These are phyloP conservation scores for Asteroscopus sphinx DNA, from an alignment of 2,888 invertebrate genomes.

Conservation along the genomic window DNA sequence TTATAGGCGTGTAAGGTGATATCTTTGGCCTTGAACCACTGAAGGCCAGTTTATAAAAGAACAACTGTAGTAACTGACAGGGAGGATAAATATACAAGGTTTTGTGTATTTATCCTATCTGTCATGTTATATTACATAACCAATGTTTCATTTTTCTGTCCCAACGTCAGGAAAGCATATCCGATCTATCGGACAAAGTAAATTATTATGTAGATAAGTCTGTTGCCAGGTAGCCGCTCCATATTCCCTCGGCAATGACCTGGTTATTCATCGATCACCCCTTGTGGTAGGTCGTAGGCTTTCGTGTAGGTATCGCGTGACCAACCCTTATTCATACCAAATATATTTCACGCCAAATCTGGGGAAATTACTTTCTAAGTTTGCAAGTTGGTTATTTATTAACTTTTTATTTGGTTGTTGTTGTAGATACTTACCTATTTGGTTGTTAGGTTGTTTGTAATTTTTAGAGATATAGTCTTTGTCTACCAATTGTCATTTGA, in stretches of 20 bases:
- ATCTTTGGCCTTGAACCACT: too few relatives aligned
- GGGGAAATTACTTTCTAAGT: conserved; percentile 26
- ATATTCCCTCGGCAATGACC: conserved; percentile 71
- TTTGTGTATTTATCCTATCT: conserved; percentile 11
- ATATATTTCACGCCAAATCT: conserved; percentile 34
- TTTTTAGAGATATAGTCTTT: conserved; percentile 4
- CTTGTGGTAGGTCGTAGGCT: conserved; percentile 75
- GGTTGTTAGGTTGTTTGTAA: neutral
- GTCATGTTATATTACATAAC: conserved; percentile 14
- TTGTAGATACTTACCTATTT: neutral
- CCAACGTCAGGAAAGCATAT: conserved; percentile 18
- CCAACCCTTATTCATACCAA: conserved; percentile 30
- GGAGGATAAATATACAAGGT: too few relatives aligned
- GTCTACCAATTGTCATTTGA: neutral
- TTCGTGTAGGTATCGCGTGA: conserved; percentile 64
- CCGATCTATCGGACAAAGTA: conserved; percentile 46
- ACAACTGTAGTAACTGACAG: too few relatives aligned
- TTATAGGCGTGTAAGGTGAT: too few relatives aligned
- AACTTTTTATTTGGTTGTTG: conserved; percentile 33
- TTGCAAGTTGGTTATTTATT: conserved; percentile 37
- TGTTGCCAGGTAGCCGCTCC: conserved; percentile 18
- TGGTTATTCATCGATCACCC: conserved; percentile 68
- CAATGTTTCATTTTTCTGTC: conserved; percentile 25
- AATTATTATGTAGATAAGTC: conserved; percentile 26
- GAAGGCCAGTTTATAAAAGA: too few relatives aligned